Conservation (phyloP, 1,140 invertebrate species). For the Arctopsyche grandis region DNA sequence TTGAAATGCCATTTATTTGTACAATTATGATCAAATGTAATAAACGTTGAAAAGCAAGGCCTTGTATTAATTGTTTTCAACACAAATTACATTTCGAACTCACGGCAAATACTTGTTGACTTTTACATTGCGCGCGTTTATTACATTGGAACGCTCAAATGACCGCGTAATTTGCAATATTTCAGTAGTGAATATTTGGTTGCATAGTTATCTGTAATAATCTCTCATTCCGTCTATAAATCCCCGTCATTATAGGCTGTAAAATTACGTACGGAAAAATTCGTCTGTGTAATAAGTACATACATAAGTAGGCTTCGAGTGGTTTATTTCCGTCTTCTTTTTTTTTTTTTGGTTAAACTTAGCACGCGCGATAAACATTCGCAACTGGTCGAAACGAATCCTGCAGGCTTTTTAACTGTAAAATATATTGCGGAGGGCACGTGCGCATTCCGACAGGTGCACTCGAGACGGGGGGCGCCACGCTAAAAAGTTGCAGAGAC, state of each 20-base stretch:
- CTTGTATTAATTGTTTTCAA: too few species aligned
- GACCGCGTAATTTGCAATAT: too few species aligned
- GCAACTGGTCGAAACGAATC: not conserved
- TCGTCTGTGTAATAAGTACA: not conserved
- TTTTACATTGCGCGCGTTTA: too few species aligned
- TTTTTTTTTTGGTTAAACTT: too few species aligned
- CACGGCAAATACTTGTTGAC: too few species aligned
- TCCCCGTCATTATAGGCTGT: not conserved
- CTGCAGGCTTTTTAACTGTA: constrained; percentile 39
- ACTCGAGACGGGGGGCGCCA: not conserved
- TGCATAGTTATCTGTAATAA: too few species aligned
- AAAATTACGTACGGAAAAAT: not conserved
- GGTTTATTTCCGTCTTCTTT: not conserved
- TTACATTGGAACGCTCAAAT: too few species aligned
- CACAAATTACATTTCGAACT: too few species aligned
- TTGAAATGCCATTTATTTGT: too few species aligned
- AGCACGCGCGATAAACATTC: not conserved
- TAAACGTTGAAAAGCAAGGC: too few species aligned
- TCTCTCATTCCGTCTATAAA: not conserved
- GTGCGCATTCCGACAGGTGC: constrained; percentile 41
- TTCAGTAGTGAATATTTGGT: too few species aligned
- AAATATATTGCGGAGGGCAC: constrained; percentile 15
- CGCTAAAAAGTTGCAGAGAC: not conserved
- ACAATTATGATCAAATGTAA: too few species aligned
- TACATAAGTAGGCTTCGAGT: not conserved